A percentile compares a stretch with the other conserved stretches of the same genome.
phyloP scores from a whole-genome alignment of 2,113 vertebrate species.

The Serinus canaria region DNA sequence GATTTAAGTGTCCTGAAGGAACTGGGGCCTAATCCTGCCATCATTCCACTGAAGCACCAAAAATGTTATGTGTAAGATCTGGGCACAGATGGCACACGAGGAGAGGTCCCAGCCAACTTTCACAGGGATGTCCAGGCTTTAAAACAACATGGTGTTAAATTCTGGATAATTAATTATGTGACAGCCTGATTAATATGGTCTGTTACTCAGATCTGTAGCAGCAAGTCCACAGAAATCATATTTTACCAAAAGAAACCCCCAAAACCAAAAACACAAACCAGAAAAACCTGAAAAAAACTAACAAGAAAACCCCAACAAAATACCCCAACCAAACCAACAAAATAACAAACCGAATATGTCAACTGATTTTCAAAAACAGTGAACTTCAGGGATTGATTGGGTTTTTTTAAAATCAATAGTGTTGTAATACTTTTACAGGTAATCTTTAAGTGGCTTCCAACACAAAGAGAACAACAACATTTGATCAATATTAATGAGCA shows the following conservation, averaged over 20 bases:
- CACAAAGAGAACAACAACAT: conserved; percentile 55
- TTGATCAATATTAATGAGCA: conserved; percentile 79
- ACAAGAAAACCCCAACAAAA: background rate
- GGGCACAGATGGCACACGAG: background rate
- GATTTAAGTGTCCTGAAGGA: background rate
- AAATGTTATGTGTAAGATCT: background rate
- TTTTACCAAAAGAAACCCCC: background rate
- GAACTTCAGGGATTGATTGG: background rate
- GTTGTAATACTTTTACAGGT: conserved; percentile 59
- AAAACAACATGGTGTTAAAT: background rate
- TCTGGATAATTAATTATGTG: background rate
- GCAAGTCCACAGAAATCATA: background rate
- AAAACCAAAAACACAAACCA: accelerated
- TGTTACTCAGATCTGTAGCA: background rate
- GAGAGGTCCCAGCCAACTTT: background rate
- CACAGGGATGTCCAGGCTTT: background rate
- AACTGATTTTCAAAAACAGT: conserved; percentile 33
- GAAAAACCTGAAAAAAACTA: accelerated
- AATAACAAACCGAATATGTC: background rate
- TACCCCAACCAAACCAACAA: background rate
- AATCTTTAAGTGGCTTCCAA: conserved; percentile 73
- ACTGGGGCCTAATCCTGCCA: background rate
- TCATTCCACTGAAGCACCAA: background rate
- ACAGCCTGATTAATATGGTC: background rate
- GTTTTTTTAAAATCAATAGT: conserved; percentile 51